Base-by-base conservation (phyloP, 2,797 vertebrate genomes). In the Gobionotothen gibberifrons region DNA sequence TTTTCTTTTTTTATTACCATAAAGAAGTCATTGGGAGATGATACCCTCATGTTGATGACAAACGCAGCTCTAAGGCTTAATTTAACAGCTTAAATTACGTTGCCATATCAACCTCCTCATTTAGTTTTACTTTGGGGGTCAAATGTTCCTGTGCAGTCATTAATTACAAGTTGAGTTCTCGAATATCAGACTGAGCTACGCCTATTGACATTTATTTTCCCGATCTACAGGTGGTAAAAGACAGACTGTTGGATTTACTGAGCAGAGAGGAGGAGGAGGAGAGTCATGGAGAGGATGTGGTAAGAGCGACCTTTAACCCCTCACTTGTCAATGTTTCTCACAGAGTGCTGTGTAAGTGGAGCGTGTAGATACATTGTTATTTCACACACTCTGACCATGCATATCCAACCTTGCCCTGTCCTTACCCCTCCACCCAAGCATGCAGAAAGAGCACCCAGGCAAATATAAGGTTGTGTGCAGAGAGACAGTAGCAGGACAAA, bases 201-300 rank as follows among this genome's bases (percentile, higher is more conserved):
- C 40, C 11, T 61, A 13, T 52, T 47, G 22, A 40, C 40, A 44
- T 59, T 61, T 52, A 21, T 79, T 72, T 36, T 63, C 46, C 17
- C n/a, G 4, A 81, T 91, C 78, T 56, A 40, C 93, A 99, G 98
- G 95, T 99, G 86, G 95, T 99, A 86, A 99, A 98, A 91, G 97
- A 99, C 85, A 96, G 96, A 83, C 86, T 99, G 53, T 85, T 98
- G 93, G 97, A 99, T 82, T 91, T 99, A 39, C 93, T 99, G 26
- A 98, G 96, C 74, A 96, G 96, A 85, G 98, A 98, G 48, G 97
- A 98, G 11, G 98, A 99, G 59, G 98, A 99, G 64, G 96, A 96
- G 90, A 98, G 96, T 92, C 97, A 94, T 1, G 96, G 96, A 2
- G 97, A 99, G 83, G 97, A 99, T 9, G 94, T 97, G 96, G 98